Base-by-base conservation (phyloP, 2,888 invertebrate genomes). In the Andrena bucephala region DNA sequence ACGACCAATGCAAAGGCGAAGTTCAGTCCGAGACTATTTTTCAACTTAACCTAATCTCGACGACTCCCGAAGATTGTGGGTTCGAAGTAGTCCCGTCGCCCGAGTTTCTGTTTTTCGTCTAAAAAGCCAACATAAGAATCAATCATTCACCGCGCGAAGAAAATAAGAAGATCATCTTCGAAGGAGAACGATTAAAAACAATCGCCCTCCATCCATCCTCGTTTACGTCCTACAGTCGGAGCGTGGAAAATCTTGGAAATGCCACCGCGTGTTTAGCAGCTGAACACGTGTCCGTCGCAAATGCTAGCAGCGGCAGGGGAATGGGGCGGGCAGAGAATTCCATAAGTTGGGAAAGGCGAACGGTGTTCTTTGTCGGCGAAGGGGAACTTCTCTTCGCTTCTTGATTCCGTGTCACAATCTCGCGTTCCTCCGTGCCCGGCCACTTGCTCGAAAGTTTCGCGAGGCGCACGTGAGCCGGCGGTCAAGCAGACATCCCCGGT, bases 401-500 rank as follows among this genome's bases (percentile, higher is more conserved):
- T 50, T 60, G 50, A 50, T 52, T 63, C 69, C 52, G 36, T 52
- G 75, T 68, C 75, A 42, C 31, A 52, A n/a, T 62, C 52, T 42
- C 57, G 24, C 60, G 27, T 68, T 69, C 60, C 69, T 50, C 52
- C 50, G 31, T 13, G 66, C 42, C 16, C 48, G 50, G 27, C 62
- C 20, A 62, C 54, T 52, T 48, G 20, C 42, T 31, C 59, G 24
- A 76, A 72, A n/a, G 42, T 63, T 50, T 42, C 66, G 50, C 73
- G 29, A 24, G 24, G n/a, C 13, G 74, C 81, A 70, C 81, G 81
- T 81, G 81, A 78, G 65, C 81, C n/a, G 67, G 68, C 27, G 71
- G 73, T 16, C 69, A 70, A 78, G 66, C 65, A 68, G 68, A 70
- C 62, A 54, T 42, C n/a, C 10, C 42, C 16, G 27, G 16, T 33